Conservation (phyloP, 2,888 invertebrate genomes). For the Hermodice carunculata region DNA sequence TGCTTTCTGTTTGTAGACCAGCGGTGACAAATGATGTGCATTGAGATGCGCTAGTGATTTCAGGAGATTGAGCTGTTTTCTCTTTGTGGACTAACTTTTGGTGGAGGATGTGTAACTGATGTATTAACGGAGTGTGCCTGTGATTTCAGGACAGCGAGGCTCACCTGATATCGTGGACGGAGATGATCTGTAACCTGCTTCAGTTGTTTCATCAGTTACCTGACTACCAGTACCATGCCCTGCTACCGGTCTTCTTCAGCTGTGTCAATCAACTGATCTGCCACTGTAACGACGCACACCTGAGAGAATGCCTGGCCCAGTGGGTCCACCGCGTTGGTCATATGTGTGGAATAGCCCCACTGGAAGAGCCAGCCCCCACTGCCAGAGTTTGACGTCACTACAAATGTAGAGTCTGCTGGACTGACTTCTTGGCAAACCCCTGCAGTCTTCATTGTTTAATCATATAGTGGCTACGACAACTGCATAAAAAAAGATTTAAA, state of each 20-base stretch:
- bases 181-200: constrained; percentile 87
- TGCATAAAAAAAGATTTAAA: too few relatives aligned
- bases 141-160: constrained; percentile 83
- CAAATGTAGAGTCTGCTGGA: too few relatives aligned
- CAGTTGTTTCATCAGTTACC: constrained; percentile 76
- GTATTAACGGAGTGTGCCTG: neutral
- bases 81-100: neutral
- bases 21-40: too few relatives aligned
- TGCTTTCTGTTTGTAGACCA: too few relatives aligned
- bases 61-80: neutral
- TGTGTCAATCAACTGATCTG: constrained; percentile 74
- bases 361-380: too few relatives aligned
- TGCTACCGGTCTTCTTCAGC: constrained; percentile 75
- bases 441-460: too few relatives aligned
- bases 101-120: too few relatives aligned
- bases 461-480: too few relatives aligned
- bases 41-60: too few relatives aligned
- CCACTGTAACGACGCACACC: constrained; percentile 73
- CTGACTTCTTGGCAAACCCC: too few relatives aligned
- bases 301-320: constrained; percentile 74
- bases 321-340: constrained; percentile 73
- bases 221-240: constrained; percentile 73
- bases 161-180: constrained; percentile 81
- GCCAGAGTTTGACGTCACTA: too few relatives aligned
- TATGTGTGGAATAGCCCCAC: constrained; percentile 43